Conservation (phyloP, 2,888 invertebrate genomes). For the Oxyteleia sp. region DNA sequence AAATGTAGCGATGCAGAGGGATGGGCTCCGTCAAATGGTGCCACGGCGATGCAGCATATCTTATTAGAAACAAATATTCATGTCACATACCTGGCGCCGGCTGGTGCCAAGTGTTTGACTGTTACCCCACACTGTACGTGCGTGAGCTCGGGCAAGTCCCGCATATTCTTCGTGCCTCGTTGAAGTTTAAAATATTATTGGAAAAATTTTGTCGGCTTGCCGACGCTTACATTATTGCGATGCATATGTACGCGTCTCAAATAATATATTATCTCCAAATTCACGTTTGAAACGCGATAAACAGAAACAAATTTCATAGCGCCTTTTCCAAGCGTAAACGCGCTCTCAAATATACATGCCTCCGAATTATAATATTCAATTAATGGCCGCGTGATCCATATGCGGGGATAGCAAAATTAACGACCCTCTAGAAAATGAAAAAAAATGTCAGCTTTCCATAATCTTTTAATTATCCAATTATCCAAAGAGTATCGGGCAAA, state of each 20-base stretch:
- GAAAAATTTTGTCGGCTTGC: conserved; percentile 72
- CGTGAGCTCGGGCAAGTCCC: conserved; percentile 81
- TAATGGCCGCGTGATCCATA: background rate
- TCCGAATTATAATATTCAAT: conserved; percentile 37
- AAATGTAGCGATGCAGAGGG: conserved; percentile 73
- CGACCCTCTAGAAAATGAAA: conserved; percentile 15
- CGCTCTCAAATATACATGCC: background rate
- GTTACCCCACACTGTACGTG: conserved; percentile 86
- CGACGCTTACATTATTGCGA: conserved; percentile 67
- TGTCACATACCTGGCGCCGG: conserved; percentile 87
- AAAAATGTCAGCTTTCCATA: conserved; percentile 50
- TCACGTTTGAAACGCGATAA: conserved; percentile 38
- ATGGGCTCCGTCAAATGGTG: conserved; percentile 82
- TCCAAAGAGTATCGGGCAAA: conserved; percentile 54
- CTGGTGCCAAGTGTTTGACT: conserved; percentile 88
- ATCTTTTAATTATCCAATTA: conserved; percentile 67
- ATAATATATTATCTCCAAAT: conserved; percentile 40
- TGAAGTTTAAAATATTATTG: conserved; percentile 85
- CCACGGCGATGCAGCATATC: conserved; percentile 84
- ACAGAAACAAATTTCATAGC: conserved; percentile 44
- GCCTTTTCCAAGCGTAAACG: background rate
- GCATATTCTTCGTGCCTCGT: conserved; percentile 80
- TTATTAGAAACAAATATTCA: conserved; percentile 88
- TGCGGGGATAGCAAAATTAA: conserved; percentile 26
- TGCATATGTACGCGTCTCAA: conserved; percentile 52